Evolutionary conservation across 64 coral and sea anemone genomes (phyloP).

Genomic region (Acropora yongei): DNA sequence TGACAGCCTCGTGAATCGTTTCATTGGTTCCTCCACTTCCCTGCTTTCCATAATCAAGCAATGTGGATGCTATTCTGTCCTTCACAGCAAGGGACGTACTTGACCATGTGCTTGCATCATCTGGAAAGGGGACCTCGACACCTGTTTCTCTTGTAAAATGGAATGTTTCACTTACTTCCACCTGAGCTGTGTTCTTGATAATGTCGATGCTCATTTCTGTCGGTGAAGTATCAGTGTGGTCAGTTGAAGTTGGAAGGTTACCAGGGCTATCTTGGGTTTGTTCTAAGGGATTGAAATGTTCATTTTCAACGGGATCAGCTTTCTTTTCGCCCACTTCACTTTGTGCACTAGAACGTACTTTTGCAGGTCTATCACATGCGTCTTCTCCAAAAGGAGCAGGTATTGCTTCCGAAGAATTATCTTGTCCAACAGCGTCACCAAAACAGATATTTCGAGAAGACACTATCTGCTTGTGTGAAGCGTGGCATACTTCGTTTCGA

Average conservation of each 20-base stretch:
- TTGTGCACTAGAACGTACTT: neutral
- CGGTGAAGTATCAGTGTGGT: neutral
- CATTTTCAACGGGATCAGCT: neutral
- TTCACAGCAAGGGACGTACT: neutral
- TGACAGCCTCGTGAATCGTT: neutral
- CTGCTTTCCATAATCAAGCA: neutral
- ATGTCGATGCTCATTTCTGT: neutral
- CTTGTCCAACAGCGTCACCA: neutral
- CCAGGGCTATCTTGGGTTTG: neutral
- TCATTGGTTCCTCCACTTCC: neutral
- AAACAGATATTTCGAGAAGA: neutral
- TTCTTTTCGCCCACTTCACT: neutral
- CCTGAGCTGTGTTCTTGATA: neutral
- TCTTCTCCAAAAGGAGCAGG: neutral
- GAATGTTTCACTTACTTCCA: neutral
- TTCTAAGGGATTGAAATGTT: neutral
- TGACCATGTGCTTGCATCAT: neutral
- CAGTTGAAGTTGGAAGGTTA: neutral
- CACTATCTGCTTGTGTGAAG: neutral
- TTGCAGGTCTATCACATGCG: neutral
- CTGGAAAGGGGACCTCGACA: neutral
- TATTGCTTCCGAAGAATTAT: neutral
- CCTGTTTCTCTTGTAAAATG: neutral
- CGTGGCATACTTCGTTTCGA: neutral
- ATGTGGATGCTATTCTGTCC: neutral